Conservation (phyloP, 2,113 vertebrate genomes). For the Hemichromis elongatus region DNA sequence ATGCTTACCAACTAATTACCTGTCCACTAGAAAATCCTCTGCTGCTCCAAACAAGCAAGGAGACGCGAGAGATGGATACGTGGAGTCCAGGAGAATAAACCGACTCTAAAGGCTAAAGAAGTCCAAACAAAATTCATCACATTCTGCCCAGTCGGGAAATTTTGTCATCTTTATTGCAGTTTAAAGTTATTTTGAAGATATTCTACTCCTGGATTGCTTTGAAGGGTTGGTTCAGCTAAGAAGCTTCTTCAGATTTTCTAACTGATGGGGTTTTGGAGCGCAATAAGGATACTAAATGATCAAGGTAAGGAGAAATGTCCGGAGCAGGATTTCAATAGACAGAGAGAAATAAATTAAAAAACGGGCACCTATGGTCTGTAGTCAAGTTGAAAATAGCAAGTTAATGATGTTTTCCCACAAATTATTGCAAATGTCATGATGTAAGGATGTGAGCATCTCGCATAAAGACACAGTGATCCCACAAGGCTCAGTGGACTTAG, state of each 20-base stretch:
- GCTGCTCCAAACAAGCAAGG: conserved; percentile 40
- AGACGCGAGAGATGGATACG: background rate
- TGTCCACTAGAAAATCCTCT: conserved; percentile 58
- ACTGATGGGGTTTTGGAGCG: background rate
- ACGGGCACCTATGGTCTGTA: background rate
- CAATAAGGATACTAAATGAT: background rate
- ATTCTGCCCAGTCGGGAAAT: background rate
- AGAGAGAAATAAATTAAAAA: background rate
- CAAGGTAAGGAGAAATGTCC: conserved; percentile 27
- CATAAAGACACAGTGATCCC: background rate
- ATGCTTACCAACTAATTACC: conserved; percentile 76
- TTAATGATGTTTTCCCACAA: background rate
- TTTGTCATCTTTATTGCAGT: background rate
- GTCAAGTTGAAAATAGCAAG: background rate
- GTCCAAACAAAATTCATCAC: background rate
- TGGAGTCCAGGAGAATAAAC: background rate
- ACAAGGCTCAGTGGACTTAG: background rate
- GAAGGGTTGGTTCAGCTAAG: background rate
- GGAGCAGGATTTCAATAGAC: background rate
- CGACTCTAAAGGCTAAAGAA: background rate
- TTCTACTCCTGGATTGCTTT: background rate
- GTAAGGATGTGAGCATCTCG: background rate
- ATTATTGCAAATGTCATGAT: background rate
- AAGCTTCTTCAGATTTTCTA: background rate
- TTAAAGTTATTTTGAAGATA: background rate